Evolutionary conservation across 2,888 invertebrate species (phyloP), one percentile per base, ranked within the genome.

Genomic region (Tenthredo scrophulariae): DNA sequence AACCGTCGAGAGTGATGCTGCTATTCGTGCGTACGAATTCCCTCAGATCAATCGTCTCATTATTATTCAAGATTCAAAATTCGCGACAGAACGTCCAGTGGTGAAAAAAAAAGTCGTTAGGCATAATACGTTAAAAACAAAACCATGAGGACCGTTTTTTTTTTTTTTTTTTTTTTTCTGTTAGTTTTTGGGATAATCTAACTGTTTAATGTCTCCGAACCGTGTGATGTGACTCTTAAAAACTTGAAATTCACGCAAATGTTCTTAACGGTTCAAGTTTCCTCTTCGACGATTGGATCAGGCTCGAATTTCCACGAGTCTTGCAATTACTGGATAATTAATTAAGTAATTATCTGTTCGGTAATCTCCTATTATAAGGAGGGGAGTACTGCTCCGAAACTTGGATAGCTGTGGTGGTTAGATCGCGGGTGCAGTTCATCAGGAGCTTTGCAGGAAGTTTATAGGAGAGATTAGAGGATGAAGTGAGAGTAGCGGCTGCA

Each of bases 291-390:
- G 43, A 74, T 74, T n/a, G 5, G 40, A 74, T 40, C 40, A 22
- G 13, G 7, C 40, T 74, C 13, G 72, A 43, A 37, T 74, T 43
- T 10, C n/a, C 15, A 1, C 6, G 4, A 40, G 43, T 74, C 26
- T 43, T 5, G 29, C 67, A 18, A 67, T 67, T 29, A 43, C 18
- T 43, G 10, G 10, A 40, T 43, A 74, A 74, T 37, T 22, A 43
- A 74, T 67, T 67, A 15, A 43, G 40, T 43, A 43, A 43, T 74
- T 43, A 74, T 74, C 40, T 2, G 22, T 74, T 43, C 72, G 43
- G 22, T 4, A 74, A 74, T 74, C 40, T 40, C 43, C n/a, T 40
- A 33, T 33, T 29, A 26, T 46, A 26, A 33, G 43, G n/a, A 22
- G 18, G 33, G 22, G n/a, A 43, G 37, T 43, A 40, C 1, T 43